Conservation (phyloP, 1,140 invertebrate genomes). For the Aradophagus sp. region DNA sequence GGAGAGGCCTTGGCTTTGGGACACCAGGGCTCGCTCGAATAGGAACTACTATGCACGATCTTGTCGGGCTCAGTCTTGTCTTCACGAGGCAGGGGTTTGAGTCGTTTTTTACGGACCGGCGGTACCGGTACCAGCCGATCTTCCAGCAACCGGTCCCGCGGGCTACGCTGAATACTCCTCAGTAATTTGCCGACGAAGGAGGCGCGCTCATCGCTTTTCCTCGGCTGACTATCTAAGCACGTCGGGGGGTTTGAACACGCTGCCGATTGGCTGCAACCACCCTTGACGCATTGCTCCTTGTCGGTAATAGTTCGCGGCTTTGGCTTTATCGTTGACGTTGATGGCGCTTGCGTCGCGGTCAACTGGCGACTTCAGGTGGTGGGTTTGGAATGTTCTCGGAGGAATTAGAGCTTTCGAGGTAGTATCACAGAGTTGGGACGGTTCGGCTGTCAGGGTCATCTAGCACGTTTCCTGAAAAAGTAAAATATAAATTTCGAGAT, state of each 20-base stretch:
- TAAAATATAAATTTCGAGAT: no score
- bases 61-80: conserved; percentile 13
- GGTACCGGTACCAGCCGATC: conserved; percentile 54
- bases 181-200: conserved; percentile 63
- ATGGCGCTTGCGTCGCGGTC: no score
- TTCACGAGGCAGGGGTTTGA: neutral
- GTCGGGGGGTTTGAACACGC: conserved; percentile 64
- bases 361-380: no score
- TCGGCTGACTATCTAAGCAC: conserved; percentile 63
- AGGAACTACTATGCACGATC: conserved; percentile 35
- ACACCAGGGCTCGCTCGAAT: neutral
- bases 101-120: conserved; percentile 39
- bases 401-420: no score
- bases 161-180: conserved; percentile 60
- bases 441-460: no score
- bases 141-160: conserved; percentile 53
- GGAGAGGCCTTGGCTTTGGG: conserved; percentile 65
- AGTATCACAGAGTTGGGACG: no score
- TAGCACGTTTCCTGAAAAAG: no score
- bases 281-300: conserved; percentile 64
- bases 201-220: conserved; percentile 49
- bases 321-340: conserved; percentile 13
- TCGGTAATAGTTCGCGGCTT: conserved; percentile 59
- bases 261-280: conserved; percentile 55
- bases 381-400: no score